Conservation (phyloP, 2,888 invertebrate genomes). For the Hydrotaea cyrtoneurina region DNA sequence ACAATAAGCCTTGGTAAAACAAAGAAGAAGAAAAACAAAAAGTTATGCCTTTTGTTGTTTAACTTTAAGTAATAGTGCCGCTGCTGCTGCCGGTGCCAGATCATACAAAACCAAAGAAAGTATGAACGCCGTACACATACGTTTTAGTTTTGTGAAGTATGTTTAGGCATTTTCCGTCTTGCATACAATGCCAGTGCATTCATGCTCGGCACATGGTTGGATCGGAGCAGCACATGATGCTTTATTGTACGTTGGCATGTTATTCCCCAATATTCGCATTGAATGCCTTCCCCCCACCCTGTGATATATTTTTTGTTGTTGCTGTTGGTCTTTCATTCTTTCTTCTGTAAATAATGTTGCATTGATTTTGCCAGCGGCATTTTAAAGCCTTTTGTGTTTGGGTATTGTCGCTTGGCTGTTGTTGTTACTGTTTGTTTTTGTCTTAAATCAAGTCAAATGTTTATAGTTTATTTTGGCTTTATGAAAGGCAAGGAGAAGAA, state of each 20-base stretch:
- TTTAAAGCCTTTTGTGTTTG: conserved; percentile 38
- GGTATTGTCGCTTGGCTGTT: background rate
- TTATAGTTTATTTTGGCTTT: conserved; percentile 44
- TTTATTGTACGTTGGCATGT: conserved; percentile 50
- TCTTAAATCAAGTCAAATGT: conserved; percentile 59
- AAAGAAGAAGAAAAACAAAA: conserved; percentile 19
- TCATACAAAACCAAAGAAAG: background rate
- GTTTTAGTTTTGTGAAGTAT: conserved; percentile 31
- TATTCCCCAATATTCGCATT: conserved; percentile 36
- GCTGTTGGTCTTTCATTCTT: too few species aligned
- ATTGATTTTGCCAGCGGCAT: conserved; percentile 62
- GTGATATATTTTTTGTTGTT: too few species aligned
- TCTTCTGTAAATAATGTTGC: conserved; percentile 43
- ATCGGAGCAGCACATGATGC: conserved; percentile 42
- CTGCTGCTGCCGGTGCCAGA: background rate
- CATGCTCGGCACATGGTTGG: background rate
- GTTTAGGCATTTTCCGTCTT: conserved; percentile 21
- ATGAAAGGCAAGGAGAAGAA: conserved; percentile 11
- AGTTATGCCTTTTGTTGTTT: conserved; percentile 46
- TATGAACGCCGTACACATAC: background rate
- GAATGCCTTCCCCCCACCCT: background rate
- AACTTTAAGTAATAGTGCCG: background rate
- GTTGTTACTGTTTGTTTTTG: conserved; percentile 5
- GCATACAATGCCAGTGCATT: background rate
- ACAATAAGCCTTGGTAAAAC: conserved; percentile 28